Percentiles rank a stretch among this genome's conserved stretches.
Conservation (phyloP, 2,888 invertebrate species). For the Globia sparganii region DNA sequence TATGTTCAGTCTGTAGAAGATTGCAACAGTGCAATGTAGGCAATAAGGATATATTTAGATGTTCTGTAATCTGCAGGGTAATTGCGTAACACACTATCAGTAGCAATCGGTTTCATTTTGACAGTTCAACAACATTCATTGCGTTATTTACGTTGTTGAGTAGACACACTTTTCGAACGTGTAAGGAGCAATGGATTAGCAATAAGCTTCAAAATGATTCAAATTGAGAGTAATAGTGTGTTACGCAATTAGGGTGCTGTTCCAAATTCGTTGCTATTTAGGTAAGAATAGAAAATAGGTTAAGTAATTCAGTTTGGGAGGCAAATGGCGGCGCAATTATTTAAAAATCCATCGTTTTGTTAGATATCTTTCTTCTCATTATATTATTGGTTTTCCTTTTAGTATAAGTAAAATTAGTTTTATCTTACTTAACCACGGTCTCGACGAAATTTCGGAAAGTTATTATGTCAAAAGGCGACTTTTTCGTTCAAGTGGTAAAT, state of each 20-base stretch:
- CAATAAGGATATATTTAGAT: conserved; percentile 7
- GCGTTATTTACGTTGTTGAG: too few species aligned
- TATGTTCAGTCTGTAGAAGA: not conserved
- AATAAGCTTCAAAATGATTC: too few species aligned
- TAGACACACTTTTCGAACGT: too few species aligned
- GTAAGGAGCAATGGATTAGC: too few species aligned
- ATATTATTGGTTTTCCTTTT: conserved; percentile 1
- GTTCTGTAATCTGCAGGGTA: too few species aligned
- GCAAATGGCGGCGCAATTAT: conserved; percentile 1
- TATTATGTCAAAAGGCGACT: not conserved
- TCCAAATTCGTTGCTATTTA: conserved; percentile 11
- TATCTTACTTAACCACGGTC: not conserved
- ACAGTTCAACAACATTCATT: too few species aligned
- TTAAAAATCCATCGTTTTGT: conserved; percentile 1
- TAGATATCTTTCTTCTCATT: not conserved
- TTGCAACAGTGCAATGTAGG: not conserved
- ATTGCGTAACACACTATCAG: too few species aligned
- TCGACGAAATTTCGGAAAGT: not conserved
- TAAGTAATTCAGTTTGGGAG: not conserved
- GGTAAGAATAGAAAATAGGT: conserved; percentile 23
- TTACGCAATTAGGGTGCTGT: too few species aligned
- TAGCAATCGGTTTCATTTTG: too few species aligned
- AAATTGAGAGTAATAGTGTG: too few species aligned
- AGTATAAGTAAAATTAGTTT: not conserved
- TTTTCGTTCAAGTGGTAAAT: not conserved